phyloP scores from a whole-genome alignment of 2,113 vertebrate species.

The Triplophysa tibetana region DNA sequence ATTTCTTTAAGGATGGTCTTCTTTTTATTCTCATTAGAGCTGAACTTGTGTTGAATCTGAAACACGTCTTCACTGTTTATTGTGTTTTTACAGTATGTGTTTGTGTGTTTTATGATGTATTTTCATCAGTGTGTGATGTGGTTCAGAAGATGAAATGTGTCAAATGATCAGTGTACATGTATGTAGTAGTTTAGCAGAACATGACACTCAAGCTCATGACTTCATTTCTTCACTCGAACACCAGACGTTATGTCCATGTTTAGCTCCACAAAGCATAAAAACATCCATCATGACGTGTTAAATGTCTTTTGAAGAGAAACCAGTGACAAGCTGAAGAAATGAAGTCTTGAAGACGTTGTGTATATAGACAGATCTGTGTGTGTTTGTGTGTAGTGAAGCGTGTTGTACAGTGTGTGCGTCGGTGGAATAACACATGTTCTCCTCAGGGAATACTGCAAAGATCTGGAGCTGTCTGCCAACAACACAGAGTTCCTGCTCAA shows the following conservation, averaged over 20 bases:
- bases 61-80: background rate
- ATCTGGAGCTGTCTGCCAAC: conserved; percentile 94
- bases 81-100: background rate
- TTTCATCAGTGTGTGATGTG: background rate
- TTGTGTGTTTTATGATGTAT: background rate
- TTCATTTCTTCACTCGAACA: no score
- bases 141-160: background rate
- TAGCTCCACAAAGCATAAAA: no score
- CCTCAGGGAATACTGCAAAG: conserved; percentile 98
- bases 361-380: background rate
- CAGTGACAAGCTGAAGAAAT: no score
- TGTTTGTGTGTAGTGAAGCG: conserved; percentile 1
- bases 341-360: no score
- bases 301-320: no score
- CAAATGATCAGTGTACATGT: background rate
- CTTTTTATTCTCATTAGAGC: no score
- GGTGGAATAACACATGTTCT: conserved; percentile 50
- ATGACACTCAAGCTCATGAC: no score
- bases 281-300: no score
- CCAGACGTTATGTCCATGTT: no score
- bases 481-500: conserved; percentile 98
- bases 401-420: background rate
- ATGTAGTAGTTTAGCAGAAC: no score
- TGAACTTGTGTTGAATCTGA: no score
- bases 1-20: no score